Base-by-base conservation (phyloP, 2,888 invertebrate genomes). In the Sphecodes monilicornis region DNA sequence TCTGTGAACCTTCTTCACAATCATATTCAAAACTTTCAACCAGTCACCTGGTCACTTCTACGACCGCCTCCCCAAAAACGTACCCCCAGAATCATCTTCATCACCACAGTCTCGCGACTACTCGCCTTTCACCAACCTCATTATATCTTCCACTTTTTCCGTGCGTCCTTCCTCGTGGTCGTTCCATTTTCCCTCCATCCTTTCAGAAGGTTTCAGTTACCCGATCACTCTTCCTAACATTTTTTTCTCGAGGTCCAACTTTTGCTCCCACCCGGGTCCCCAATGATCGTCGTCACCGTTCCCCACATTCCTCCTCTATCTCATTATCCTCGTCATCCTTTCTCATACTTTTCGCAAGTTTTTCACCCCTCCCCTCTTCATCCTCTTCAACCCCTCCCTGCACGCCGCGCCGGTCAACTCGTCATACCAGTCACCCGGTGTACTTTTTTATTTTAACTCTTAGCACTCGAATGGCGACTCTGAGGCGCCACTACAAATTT, bases 171-270 rank as follows among this genome's bases (percentile, higher is more conserved):
- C 41, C 39, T 39, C 39, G 68, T 39, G 11, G 39, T 68, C 68
- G 39, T 39, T 68, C 39, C 68, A 68, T 68, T 68, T 66, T 68
- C 68, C 13, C 32, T 72, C 60, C 39, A 22, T 39, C 68, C 68
- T 68, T 39, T 36, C 36, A 68, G 68, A 39, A n/a, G 39, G 68
- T 68, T 68, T 68, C 68, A 68, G 68, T 68, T 68, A 68, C 68
- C 68, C 68, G 68, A 68, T 81, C 85, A 78, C 85, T 85, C 84
- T 81, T 84, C 68, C 70, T 66, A 29, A 18, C 32, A 29, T 50
- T 50, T 68, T 68, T 68, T 68, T 39, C 54, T 54, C 68, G 39
- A n/a, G 39, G 68, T 68, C 68, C 13, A 68, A 68, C 68, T 68
- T n/a, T 68, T 68, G 36, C 36, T 39, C n/a, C 68, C 68, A 39